Evolutionary conservation across 2,888 invertebrate species (phyloP).

Genomic region (Ommatoiulus sabulosus): DNA sequence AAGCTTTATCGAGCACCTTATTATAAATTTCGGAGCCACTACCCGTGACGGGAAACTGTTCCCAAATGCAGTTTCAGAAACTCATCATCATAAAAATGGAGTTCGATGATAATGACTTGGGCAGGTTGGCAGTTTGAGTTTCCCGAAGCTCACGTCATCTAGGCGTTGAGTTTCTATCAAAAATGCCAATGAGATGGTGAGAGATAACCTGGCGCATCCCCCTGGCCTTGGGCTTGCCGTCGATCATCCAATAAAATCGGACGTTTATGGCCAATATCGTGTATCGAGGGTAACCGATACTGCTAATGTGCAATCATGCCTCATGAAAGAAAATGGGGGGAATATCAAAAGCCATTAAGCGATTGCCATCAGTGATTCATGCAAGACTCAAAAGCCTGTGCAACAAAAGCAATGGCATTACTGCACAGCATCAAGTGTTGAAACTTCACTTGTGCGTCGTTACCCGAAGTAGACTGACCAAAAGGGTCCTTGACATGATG

Average conservation of each 20-base stretch:
- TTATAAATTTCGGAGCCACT: not conserved
- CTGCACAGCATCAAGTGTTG: not conserved
- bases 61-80: not conserved
- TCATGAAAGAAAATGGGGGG: not conserved
- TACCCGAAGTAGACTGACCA: not conserved
- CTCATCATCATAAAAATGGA: conserved; percentile 15
- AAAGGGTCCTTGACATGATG: no score
- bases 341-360: not conserved
- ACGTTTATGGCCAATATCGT: not conserved
- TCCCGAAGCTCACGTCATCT: not conserved
- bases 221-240: not conserved
- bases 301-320: conserved; percentile 14
- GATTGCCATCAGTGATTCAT: conserved; percentile 2
- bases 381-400: not conserved
- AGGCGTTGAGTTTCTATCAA: not conserved
- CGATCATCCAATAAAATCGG: conserved; percentile 10
- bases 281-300: not conserved
- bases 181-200: not conserved
- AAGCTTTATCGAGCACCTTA: conserved; percentile 9
- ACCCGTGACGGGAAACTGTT: not conserved
- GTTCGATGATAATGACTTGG: not conserved
- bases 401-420: no score
- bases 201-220: not conserved
- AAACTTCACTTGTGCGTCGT: not conserved
- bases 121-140: not conserved